These are phyloP conservation scores for Neosilurus hyrtlii DNA, from an alignment of 2,797 vertebrate genomes.

Conservation along the genomic window DNA sequence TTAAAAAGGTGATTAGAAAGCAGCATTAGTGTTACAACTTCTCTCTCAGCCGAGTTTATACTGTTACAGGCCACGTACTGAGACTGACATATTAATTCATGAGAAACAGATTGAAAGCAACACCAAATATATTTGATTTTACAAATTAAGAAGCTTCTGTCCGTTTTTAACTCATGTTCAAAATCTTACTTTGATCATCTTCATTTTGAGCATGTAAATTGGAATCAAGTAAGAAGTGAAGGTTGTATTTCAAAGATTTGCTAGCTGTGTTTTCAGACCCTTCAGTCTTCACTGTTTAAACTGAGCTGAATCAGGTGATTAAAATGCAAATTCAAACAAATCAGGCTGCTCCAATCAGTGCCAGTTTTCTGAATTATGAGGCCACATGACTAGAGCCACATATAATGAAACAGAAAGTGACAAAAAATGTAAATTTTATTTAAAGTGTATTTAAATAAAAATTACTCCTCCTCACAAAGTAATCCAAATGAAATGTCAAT, in stretches of 20 bases:
- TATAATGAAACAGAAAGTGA: too few relatives aligned
- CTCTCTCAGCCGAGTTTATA: neutral
- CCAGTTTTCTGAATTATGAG: neutral
- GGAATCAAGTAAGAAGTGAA: neutral
- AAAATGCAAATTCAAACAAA: slow-evolving; percentile 3
- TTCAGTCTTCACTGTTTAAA: neutral
- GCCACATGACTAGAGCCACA: too few relatives aligned
- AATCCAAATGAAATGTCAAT: too few relatives aligned
- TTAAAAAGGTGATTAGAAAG: neutral
- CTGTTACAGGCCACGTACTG: neutral
- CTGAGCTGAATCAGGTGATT: neutral
- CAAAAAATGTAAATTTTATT: too few relatives aligned
- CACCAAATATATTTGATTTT: neutral
- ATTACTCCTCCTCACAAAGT: too few relatives aligned
- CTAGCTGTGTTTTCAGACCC: neutral
- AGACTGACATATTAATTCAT: neutral
- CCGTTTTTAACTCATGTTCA: neutral
- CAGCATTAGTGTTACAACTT: neutral
- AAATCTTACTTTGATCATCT: neutral
- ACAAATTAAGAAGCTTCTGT: neutral
- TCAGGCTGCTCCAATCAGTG: neutral
- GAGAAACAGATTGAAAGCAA: neutral
- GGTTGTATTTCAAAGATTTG: neutral
- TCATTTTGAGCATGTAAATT: neutral
- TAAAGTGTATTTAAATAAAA: too few relatives aligned